Base-by-base conservation (phyloP, 53 echinoderm and acorn worm genomes). In the Astropecten irregularis region DNA sequence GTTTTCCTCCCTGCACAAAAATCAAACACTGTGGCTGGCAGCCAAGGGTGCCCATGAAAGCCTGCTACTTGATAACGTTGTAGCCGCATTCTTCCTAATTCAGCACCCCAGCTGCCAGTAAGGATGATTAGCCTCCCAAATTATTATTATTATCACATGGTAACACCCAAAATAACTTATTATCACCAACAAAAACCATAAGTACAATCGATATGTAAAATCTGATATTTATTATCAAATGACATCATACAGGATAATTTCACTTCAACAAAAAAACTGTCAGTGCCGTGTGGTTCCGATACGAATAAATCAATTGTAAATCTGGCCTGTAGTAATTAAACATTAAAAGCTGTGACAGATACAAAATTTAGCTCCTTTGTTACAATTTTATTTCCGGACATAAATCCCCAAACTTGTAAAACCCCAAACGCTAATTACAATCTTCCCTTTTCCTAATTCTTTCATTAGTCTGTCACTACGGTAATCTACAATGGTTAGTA, bases 181-280 rank as follows among this genome's bases (percentile, higher is more conserved):
- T n/a, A n/a, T n/a, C n/a, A n/a, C n/a, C n/a, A n/a, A n/a, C n/a
- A n/a, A n/a, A n/a, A n/a, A n/a, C n/a, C n/a, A n/a, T n/a, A 73
- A 30, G 3, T 15, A 21, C 35, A 10, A 27, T 4, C 37, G 33
- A 21, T 8, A 51, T 21, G 53, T 53, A n/a, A 71, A 71, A 34
- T 51, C 46, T 71, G 47, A 29, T 52, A 69, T 73, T 73, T 73
- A 73, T 73, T 71, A 73, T 73, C 54, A 73, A 73, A 73, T 73
- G 10, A 73, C 52, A 49, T 54, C 23, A 56, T 73, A 73, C 18
- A 71, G 49, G 52, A 52, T 55, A 8, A 56, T 56, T 71, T 71
- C 52, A 71, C 71, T 71, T 52, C 19, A 71, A 71, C 71, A 71
- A 71, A 69, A 15, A 4, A 26, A 30, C 3, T 51, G 37, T 73